phyloP scores from a whole-genome alignment of 1,140 invertebrate genomes.

The Hermetia illucens region DNA sequence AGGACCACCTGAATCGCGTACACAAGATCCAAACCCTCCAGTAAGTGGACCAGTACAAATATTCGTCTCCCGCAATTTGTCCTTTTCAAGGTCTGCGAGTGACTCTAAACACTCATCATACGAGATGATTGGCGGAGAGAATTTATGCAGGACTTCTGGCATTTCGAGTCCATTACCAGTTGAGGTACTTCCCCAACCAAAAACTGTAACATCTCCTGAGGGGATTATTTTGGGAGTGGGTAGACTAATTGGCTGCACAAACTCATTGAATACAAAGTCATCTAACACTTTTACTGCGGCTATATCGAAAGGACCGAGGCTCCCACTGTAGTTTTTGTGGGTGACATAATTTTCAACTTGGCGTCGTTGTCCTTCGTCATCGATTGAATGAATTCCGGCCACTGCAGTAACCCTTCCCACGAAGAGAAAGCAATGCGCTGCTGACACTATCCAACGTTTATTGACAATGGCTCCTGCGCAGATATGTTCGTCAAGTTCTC shows the following conservation, averaged over 20 bases:
- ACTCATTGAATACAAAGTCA: constrained; percentile 17
- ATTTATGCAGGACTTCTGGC: constrained; percentile 26
- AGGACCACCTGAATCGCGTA: constrained; percentile 53
- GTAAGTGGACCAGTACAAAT: constrained; percentile 43
- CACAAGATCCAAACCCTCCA: constrained; percentile 36
- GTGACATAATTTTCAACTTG: constrained; percentile 7
- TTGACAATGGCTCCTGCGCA: constrained; percentile 46
- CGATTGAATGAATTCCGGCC: constrained; percentile 12
- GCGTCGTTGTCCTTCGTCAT: constrained; percentile 22
- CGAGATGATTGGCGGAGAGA: constrained; percentile 14
- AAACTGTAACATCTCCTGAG: constrained; percentile 16
- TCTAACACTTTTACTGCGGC: constrained; percentile 18
- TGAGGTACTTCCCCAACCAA: constrained; percentile 31
- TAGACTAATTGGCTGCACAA: constrained; percentile 16
- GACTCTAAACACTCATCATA: constrained; percentile 10
- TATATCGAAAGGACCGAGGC: constrained; percentile 22
- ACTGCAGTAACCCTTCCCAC: constrained; percentile 19
- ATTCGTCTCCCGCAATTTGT: constrained; percentile 25
- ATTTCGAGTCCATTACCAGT: constrained; percentile 15
- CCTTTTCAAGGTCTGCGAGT: constrained; percentile 13
- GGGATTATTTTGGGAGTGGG: constrained; percentile 16
- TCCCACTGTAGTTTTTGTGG: constrained; percentile 11
- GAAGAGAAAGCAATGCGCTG: constrained; percentile 34
- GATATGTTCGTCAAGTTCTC: constrained; percentile 29
- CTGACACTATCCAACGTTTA: constrained; percentile 39